A percentile compares a stretch with the other conserved stretches of the same genome.
Evolutionary conservation across 2,888 invertebrate species (phyloP).

Genomic region (Amphipoea lucens): DNA sequence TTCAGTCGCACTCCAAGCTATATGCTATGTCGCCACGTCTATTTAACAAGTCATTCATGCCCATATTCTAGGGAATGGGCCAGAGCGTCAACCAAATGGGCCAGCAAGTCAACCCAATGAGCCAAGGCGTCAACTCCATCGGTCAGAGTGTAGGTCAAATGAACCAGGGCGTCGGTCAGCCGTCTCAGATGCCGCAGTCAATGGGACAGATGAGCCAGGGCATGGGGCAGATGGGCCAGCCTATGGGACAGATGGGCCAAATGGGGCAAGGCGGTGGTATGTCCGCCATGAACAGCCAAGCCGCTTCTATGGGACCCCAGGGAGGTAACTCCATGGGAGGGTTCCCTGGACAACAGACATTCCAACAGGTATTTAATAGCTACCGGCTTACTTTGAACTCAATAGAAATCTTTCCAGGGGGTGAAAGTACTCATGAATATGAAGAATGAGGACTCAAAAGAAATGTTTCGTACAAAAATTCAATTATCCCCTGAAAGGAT

Average conservation of each 20-base stretch:
- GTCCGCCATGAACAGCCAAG: constrained; percentile 88
- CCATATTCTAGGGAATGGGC: constrained; percentile 82
- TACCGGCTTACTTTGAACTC: neutral
- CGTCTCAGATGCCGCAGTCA: constrained; percentile 84
- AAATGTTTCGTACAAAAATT: neutral
- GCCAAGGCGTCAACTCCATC: constrained; percentile 85
- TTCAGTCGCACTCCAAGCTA: neutral
- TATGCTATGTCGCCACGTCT: neutral
- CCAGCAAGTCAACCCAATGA: constrained; percentile 88
- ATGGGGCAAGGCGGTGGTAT: constrained; percentile 87
- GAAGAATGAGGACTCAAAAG: neutral
- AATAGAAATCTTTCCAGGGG: neutral
- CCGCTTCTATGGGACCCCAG: constrained; percentile 87
- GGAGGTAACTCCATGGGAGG: constrained; percentile 87
- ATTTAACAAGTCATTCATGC: neutral
- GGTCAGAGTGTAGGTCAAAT: constrained; percentile 87
- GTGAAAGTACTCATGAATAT: neutral
- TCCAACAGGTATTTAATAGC: constrained; percentile 84
- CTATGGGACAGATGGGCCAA: constrained; percentile 90
- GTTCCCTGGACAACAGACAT: constrained; percentile 89
- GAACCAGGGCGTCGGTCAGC: constrained; percentile 87
- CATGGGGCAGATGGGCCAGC: constrained; percentile 87
- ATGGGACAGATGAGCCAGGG: constrained; percentile 87
- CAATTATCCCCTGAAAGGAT: neutral
- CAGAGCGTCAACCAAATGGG: constrained; percentile 88